Conservation (phyloP, 2,888 invertebrate genomes). For the Rhagophthalmus giganteus region DNA sequence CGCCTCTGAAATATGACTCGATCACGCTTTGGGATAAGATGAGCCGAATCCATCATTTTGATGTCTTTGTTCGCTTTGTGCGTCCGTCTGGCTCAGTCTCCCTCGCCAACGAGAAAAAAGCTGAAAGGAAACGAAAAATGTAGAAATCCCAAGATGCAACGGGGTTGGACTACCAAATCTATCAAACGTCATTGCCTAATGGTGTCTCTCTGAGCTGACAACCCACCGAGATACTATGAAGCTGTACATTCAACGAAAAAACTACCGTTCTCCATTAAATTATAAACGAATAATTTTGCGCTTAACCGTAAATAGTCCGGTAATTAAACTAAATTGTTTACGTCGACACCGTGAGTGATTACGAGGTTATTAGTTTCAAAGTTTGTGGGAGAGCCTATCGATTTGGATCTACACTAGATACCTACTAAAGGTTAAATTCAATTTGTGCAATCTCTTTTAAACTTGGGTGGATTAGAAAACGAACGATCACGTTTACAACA, state of each 20-base stretch:
- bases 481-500: too few relatives aligned
- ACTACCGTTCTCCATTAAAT: constrained; percentile 3
- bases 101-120: constrained; percentile 45
- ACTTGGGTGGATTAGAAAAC: too few relatives aligned
- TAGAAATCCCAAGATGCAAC: constrained; percentile 52
- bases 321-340: too few relatives aligned
- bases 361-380: too few relatives aligned
- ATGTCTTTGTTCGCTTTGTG: constrained; percentile 58
- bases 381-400: too few relatives aligned
- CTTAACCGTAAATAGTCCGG: too few relatives aligned
- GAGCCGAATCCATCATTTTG: constrained; percentile 59
- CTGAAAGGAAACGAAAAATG: constrained; percentile 51
- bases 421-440: too few relatives aligned
- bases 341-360: too few relatives aligned
- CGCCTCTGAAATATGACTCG: constrained; percentile 57
- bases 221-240: constrained; percentile 35
- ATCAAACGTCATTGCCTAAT: constrained; percentile 54
- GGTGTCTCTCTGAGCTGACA: constrained; percentile 48
- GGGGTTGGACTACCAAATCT: constrained; percentile 50
- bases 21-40: constrained; percentile 58
- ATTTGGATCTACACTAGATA: too few relatives aligned
- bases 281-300: too few relatives aligned
- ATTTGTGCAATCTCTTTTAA: too few relatives aligned
- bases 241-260: constrained; percentile 25
- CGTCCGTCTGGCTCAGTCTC: constrained; percentile 45